These are phyloP conservation scores for Drosophila pseudoananassae DNA, from an alignment of 1,140 invertebrate species.

Conservation along the genomic window DNA sequence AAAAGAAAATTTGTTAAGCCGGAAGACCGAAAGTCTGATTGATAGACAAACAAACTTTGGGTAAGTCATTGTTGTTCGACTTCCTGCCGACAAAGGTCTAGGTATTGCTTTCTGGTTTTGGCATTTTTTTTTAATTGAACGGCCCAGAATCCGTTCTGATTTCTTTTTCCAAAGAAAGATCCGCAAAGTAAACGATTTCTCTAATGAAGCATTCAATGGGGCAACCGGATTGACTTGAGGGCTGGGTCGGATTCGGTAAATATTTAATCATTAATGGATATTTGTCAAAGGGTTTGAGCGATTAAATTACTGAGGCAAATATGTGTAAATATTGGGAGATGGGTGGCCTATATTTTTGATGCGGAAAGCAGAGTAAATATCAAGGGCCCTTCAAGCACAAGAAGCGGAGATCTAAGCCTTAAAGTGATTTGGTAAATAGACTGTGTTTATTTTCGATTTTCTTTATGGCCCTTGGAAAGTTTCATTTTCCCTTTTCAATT, in stretches of 20 bases:
- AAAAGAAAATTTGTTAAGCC: constrained; percentile 46
- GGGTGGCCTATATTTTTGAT: not conserved
- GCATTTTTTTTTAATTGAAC: constrained; percentile 54
- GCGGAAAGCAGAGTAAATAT: not conserved
- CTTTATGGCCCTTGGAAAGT: not conserved
- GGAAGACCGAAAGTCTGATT: constrained; percentile 53
- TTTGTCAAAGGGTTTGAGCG: constrained; percentile 2
- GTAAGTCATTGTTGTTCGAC: constrained; percentile 1
- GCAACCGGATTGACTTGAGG: not conserved
- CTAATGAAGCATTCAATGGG: not conserved
- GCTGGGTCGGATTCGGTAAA: not conserved
- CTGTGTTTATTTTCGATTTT: too few relatives aligned
- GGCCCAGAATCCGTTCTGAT: not conserved
- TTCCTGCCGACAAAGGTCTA: not conserved
- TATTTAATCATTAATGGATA: constrained; percentile 2
- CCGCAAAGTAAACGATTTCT: not conserved
- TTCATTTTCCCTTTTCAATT: constrained; percentile 30
- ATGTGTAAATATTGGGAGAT: not conserved
- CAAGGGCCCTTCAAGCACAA: not conserved
- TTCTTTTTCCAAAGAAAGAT: not conserved
- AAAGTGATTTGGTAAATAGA: not conserved
- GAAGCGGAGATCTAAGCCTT: not conserved
- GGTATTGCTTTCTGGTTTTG: constrained; percentile 16
- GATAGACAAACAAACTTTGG: constrained; percentile 60
- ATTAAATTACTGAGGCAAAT: constrained; percentile 4